phyloP scores from a whole-genome alignment of 2,888 invertebrate genomes.

The Chrysomela aeneicollis region DNA sequence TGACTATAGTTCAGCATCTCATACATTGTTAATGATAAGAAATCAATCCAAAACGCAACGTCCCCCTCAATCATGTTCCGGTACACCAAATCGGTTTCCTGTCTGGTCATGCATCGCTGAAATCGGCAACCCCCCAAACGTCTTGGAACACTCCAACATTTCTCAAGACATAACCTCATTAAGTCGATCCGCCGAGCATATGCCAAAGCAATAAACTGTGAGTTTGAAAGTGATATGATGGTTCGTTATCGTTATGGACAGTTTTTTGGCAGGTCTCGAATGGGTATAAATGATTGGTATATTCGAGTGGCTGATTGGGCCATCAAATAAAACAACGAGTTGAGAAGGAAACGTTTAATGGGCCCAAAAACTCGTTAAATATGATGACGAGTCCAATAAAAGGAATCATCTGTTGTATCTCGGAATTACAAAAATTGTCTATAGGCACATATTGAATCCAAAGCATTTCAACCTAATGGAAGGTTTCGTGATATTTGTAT shows the following conservation, averaged over 20 bases:
- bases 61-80: constrained; percentile 26
- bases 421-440: background rate
- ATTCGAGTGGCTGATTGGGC: constrained; percentile 25
- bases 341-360: constrained; percentile 5
- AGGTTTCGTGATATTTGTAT: no score
- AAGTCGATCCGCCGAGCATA: constrained; percentile 35
- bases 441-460: background rate
- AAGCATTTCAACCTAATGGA: no score
- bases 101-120: constrained; percentile 27
- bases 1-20: no score
- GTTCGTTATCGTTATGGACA: constrained; percentile 11
- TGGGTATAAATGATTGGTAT: constrained; percentile 23
- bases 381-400: background rate
- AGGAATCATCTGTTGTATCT: background rate
- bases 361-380: background rate
- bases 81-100: constrained; percentile 26
- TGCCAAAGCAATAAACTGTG: constrained; percentile 23
- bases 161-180: constrained; percentile 29
- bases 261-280: constrained; percentile 7
- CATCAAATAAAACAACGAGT: constrained; percentile 10
- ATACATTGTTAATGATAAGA: no score
- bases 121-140: constrained; percentile 30
- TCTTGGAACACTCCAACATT: constrained; percentile 33
- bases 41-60: background rate
- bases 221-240: constrained; percentile 10